Conservation (phyloP, 1,140 invertebrate genomes). For the Drosophila varians region DNA sequence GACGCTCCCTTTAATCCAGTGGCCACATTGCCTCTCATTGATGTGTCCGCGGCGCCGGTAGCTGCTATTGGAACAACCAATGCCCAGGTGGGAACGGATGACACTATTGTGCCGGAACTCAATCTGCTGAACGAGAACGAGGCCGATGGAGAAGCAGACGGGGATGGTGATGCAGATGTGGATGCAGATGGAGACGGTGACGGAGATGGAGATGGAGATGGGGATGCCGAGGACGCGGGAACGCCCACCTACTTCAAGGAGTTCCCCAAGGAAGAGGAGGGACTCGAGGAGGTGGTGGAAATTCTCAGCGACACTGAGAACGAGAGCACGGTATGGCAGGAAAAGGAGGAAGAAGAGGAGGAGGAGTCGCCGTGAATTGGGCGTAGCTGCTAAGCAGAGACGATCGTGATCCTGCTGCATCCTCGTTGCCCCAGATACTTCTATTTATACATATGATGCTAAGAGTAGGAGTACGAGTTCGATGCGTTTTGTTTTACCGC, state of each 20-base stretch:
- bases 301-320: conserved; percentile 73
- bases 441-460: conserved; percentile 57
- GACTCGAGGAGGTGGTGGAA: conserved; percentile 60
- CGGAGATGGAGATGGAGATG: background rate
- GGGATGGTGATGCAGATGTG: conserved; percentile 1
- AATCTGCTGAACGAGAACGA: conserved; percentile 48
- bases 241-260: conserved; percentile 27
- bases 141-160: conserved; percentile 26
- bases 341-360: conserved; percentile 61
- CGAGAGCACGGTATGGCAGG: conserved; percentile 69
- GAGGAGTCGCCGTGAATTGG: conserved; percentile 16
- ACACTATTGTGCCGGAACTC: conserved; percentile 46
- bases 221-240: conserved; percentile 13
- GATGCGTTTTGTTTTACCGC: conserved; percentile 55
- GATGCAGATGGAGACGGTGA: background rate
- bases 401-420: conserved; percentile 3
- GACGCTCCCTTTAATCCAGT: conserved; percentile 86
- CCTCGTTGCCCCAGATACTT: conserved; percentile 41
- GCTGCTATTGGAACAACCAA: conserved; percentile 33
- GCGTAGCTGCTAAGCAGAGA: conserved; percentile 1
- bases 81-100: conserved; percentile 61
- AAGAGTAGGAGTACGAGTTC: conserved; percentile 18
- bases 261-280: conserved; percentile 43
- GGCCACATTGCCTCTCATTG: conserved; percentile 71
- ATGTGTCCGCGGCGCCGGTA: conserved; percentile 53